These are phyloP conservation scores for Triplophysa rosa DNA, from an alignment of 2,113 vertebrate genomes.

Conservation along the genomic window DNA sequence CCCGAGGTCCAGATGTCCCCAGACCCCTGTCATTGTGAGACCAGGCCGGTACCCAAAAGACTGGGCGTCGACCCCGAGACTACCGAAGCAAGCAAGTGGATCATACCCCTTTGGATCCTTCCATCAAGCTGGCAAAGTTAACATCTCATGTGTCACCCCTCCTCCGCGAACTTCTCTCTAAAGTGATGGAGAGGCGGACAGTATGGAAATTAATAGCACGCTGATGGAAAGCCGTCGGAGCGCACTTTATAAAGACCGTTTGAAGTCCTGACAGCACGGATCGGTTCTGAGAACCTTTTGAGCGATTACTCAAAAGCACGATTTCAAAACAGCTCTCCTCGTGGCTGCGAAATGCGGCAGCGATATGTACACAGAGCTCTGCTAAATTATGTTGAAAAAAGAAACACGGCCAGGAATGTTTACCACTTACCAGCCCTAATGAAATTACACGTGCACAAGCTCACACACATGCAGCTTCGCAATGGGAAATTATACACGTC, in stretches of 20 bases:
- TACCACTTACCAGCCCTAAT: conserved; percentile 48
- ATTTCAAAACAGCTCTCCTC: conserved; percentile 43
- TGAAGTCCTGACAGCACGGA: conserved; percentile 35
- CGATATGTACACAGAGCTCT: conserved; percentile 15
- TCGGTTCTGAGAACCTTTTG: conserved; percentile 3
- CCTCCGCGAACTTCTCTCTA: conserved; percentile 12
- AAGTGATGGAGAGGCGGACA: conserved; percentile 27
- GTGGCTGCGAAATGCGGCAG: neutral
- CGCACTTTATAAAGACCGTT: conserved; percentile 2
- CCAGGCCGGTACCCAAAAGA: conserved; percentile 19
- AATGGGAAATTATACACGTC: conserved; percentile 48
- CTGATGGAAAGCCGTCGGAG: conserved; percentile 40
- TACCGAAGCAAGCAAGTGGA: conserved; percentile 36
- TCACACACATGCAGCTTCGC: conserved; percentile 32
- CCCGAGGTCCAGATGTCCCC: conserved; percentile 32
- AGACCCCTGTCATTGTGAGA: conserved; percentile 38
- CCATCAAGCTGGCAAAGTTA: conserved; percentile 17
- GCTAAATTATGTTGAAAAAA: conserved; percentile 40
- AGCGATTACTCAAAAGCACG: neutral
- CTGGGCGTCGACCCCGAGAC: conserved; percentile 10
- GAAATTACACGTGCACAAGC: conserved; percentile 52
- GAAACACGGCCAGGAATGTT: conserved; percentile 41
- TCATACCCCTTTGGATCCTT: conserved; percentile 41
- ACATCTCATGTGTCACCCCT: conserved; percentile 36
- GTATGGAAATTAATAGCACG: conserved; percentile 38